A percentile compares a stretch with the other conserved stretches of the same genome.
phyloP scores from a whole-genome alignment of 2,113 vertebrate species.

The Mesocricetus auratus region DNA sequence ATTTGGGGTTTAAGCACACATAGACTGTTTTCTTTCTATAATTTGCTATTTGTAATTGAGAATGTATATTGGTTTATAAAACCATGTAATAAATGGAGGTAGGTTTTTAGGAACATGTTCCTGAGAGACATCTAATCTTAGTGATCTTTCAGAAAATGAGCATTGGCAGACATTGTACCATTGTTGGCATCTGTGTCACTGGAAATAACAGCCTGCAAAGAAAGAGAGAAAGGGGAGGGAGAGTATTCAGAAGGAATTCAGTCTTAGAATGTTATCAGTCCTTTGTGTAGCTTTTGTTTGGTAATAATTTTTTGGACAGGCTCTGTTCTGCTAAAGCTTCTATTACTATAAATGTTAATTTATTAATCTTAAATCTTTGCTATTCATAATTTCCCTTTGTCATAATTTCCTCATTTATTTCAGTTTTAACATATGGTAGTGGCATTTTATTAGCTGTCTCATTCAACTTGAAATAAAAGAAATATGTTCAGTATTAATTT shows the following conservation, averaged over 20 bases:
- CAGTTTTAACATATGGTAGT: background rate
- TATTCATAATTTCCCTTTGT: conserved; percentile 32
- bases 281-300: background rate
- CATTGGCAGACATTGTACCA: background rate
- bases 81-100: background rate
- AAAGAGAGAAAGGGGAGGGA: background rate
- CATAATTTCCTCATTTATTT: conserved; percentile 15
- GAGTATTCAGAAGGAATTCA: background rate
- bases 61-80: conserved; percentile 14
- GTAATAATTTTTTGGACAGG: conserved; percentile 14
- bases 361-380: conserved; percentile 30
- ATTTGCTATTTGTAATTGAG: conserved; percentile 39
- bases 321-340: background rate
- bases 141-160: background rate
- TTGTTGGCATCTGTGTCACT: background rate
- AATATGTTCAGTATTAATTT: conserved; percentile 3
- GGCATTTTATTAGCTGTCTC: conserved; percentile 3
- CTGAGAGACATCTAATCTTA: background rate
- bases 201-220: background rate
- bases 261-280: background rate
- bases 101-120: background rate
- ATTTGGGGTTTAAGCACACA: background rate
- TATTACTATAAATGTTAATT: background rate
- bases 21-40: background rate
- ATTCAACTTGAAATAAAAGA: conserved; percentile 7